phyloP scores from a whole-genome alignment of 2,888 invertebrate genomes.

The Minunthozetes semirufus region DNA sequence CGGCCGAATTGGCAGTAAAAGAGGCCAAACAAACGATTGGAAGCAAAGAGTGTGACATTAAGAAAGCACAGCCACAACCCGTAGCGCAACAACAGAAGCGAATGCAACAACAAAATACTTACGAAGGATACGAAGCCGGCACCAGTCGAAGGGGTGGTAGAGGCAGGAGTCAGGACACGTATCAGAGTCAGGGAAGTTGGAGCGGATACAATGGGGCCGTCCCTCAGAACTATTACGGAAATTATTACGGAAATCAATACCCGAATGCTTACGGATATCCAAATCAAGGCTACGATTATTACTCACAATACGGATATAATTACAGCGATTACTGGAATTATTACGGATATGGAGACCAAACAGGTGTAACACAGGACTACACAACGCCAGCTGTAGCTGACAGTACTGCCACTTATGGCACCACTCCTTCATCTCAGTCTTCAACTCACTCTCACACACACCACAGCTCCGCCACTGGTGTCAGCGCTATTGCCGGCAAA shows the following conservation, averaged over 20 bases:
- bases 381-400: background rate
- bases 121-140: constrained; percentile 51
- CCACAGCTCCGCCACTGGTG: background rate
- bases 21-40: constrained; percentile 87
- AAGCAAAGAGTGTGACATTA: constrained; percentile 91
- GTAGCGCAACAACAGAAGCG: constrained; percentile 38
- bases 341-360: constrained; percentile 14
- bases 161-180: constrained; percentile 44
- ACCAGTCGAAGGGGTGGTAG: constrained; percentile 53
- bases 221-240: constrained; percentile 16
- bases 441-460: constrained; percentile 19
- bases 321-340: constrained; percentile 26
- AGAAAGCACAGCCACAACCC: constrained; percentile 59
- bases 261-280: constrained; percentile 15
- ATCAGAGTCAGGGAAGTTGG: constrained; percentile 42
- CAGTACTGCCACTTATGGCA: background rate
- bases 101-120: constrained; percentile 42
- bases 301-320: constrained; percentile 21
- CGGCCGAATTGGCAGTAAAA: constrained; percentile 81
- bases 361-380: background rate
- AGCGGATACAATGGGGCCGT: constrained; percentile 38
- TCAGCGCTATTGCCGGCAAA: constrained; percentile 9
- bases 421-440: background rate
- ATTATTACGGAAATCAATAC: constrained; percentile 26
- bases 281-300: constrained; percentile 18